A percentile compares a stretch with the other conserved stretches of the same genome.
Evolutionary conservation across 2,797 vertebrate genomes (phyloP).

Genomic region (Coluber constrictor): DNA sequence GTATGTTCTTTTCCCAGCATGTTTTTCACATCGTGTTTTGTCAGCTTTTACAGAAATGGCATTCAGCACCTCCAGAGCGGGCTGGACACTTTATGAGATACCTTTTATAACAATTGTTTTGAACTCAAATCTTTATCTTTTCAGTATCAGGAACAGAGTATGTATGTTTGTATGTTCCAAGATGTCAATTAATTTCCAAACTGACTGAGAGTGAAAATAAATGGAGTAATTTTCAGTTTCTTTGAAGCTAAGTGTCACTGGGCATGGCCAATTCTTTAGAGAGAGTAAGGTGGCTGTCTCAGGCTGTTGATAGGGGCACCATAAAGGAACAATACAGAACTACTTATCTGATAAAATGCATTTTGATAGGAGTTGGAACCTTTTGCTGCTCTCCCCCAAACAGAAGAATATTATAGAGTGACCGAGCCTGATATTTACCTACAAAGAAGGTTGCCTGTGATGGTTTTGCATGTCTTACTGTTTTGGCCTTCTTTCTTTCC

Average conservation of each 20-base stretch:
- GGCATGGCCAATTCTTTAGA: neutral
- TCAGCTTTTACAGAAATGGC: conserved; percentile 5
- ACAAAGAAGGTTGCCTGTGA: neutral
- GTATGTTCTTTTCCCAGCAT: neutral
- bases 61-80: neutral
- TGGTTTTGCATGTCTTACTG: neutral
- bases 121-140: neutral
- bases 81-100: neutral
- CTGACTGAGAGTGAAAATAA: neutral
- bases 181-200: neutral
- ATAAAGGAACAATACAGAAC: neutral
- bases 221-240: neutral
- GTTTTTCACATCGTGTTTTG: conserved; percentile 12
- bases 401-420: neutral
- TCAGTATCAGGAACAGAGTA: neutral
- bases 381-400: neutral
- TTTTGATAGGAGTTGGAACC: neutral
- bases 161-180: neutral
- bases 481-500: neutral
- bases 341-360: neutral
- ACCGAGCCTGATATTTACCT: neutral
- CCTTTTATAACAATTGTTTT: conserved; percentile 1
- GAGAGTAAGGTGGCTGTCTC: neutral
- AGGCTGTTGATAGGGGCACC: neutral
- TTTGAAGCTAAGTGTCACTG: neutral